Percentiles rank a stretch among this genome's conserved stretches.
phyloP scores from a whole-genome alignment of 2,113 vertebrate genomes.

The Microcebus jonahi region DNA sequence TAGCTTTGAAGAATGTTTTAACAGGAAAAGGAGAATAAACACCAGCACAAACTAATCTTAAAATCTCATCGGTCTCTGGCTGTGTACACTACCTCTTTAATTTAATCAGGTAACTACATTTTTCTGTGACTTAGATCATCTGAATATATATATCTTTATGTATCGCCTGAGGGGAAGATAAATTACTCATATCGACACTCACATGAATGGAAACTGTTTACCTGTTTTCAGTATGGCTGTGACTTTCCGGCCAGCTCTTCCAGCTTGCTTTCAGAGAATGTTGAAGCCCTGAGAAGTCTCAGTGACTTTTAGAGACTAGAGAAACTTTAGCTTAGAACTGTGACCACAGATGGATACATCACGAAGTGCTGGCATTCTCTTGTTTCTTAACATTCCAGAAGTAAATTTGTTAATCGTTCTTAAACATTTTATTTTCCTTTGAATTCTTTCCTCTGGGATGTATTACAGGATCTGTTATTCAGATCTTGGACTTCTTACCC shows the following conservation, averaged over 20 bases:
- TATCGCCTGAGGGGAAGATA: neutral
- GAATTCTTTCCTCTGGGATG: slow-evolving; percentile 6
- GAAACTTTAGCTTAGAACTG: neutral
- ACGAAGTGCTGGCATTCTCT: neutral
- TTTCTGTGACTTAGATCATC: slow-evolving; percentile 53
- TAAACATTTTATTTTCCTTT: slow-evolving; percentile 16
- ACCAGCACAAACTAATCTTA: slow-evolving; percentile 43
- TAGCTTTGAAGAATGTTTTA: slow-evolving; percentile 62
- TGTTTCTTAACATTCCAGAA: slow-evolving; percentile 35
- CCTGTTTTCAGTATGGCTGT: neutral
- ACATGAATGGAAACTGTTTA: neutral
- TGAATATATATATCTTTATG: neutral
- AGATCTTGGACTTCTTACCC: neutral
- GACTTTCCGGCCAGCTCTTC: neutral
- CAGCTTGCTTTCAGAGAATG: neutral
- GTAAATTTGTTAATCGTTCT: slow-evolving; percentile 20
- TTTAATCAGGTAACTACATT: slow-evolving; percentile 48
- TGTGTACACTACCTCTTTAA: neutral
- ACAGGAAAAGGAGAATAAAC: slow-evolving; percentile 45
- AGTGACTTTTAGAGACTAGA: neutral
- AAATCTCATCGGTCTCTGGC: slow-evolving; percentile 43
- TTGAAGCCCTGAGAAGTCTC: neutral
- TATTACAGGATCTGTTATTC: neutral
- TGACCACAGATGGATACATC: neutral
- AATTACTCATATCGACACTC: neutral